These are phyloP conservation scores for Manis crassicaudata DNA, from an alignment of 2,797 vertebrate genomes.

Conservation along the genomic window DNA sequence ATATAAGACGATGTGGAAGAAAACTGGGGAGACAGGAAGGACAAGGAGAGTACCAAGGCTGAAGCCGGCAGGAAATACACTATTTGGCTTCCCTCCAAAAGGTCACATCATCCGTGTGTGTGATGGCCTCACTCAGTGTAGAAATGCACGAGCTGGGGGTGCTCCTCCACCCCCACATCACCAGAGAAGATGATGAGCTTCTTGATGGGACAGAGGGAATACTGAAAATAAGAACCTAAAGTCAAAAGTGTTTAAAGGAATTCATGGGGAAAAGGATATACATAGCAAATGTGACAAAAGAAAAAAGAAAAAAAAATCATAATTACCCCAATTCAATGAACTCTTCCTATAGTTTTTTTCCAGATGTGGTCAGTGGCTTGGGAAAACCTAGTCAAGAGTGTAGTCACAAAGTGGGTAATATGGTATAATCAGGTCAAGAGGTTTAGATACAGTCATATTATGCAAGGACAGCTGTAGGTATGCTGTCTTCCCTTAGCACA, in stretches of 20 bases:
- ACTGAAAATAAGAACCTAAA: neutral
- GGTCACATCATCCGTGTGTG: neutral
- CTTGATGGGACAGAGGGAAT: neutral
- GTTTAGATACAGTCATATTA: neutral
- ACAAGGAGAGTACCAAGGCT: neutral
- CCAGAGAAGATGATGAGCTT: neutral
- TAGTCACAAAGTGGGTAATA: neutral
- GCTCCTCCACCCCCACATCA: neutral
- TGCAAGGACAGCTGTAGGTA: neutral
- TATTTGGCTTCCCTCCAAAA: neutral
- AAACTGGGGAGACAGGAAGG: neutral
- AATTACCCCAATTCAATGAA: neutral
- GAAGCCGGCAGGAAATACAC: neutral
- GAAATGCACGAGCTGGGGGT: neutral
- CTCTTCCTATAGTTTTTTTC: neutral
- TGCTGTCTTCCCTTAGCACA: neutral
- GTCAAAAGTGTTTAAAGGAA: neutral
- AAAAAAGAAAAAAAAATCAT: neutral
- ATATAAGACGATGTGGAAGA: neutral
- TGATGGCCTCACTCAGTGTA: neutral
- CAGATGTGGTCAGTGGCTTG: neutral
- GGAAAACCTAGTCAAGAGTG: constrained; percentile 3
- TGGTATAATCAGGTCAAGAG: too few relatives aligned
- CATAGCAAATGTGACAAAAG: neutral
- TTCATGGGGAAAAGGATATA: neutral